Evolutionary conservation across 2,113 vertebrate genomes (phyloP).

Genomic region (Mirounga angustirostris): DNA sequence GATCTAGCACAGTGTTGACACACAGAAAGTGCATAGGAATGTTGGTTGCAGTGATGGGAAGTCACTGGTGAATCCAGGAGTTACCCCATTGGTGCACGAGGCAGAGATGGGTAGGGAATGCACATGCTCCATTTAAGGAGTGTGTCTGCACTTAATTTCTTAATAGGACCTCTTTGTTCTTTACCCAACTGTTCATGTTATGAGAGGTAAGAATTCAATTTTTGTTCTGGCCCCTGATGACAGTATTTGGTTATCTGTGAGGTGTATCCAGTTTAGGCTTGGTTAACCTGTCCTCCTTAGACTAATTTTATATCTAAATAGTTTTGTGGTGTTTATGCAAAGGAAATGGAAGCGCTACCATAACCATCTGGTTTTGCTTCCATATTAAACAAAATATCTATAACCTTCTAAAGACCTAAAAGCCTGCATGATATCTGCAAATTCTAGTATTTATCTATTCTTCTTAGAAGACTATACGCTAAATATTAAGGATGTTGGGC

Average conservation of each 20-base stretch:
- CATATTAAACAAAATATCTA: conserved; percentile 18
- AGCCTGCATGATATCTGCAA: conserved; percentile 14
- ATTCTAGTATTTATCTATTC: not conserved
- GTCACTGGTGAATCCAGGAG: not conserved
- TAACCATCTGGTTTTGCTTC: not conserved
- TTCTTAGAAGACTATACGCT: not conserved
- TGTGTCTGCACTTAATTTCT: not conserved
- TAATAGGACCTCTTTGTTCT: not conserved
- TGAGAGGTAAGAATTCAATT: not conserved
- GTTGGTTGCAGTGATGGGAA: not conserved
- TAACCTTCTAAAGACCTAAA: conserved; percentile 33
- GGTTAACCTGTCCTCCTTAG: not conserved
- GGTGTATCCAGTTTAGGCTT: not conserved
- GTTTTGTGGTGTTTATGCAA: not conserved
- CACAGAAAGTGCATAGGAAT: not conserved
- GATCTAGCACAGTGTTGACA: not conserved
- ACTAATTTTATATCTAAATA: conserved; percentile 34
- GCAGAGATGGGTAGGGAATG: not conserved
- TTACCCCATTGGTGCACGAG: not conserved
- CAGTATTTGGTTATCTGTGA: not conserved
- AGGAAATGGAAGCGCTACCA: not conserved
- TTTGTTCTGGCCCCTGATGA: not conserved
- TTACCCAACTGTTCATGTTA: not conserved
- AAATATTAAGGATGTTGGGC: not conserved
- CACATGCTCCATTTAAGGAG: not conserved